Base-by-base conservation (phyloP, 1,140 invertebrate species). In the Lucilia sericata region DNA sequence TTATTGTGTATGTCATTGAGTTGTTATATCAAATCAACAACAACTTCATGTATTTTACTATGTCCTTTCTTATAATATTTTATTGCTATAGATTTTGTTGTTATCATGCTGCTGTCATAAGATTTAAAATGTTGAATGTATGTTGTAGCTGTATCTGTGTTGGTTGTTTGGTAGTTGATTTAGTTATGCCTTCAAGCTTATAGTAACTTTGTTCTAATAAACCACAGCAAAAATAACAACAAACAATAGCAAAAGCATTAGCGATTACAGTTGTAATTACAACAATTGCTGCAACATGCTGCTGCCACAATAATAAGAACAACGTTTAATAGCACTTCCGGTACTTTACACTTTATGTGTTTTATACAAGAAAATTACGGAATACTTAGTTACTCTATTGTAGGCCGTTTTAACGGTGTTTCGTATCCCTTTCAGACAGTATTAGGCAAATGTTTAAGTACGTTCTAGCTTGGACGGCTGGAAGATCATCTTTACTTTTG, bases 241-340 rank as follows among this genome's bases (percentile, higher is more conserved):
- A 70, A 60, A 60, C 65, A 78, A 42, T 17, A 80, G n/a, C 36
- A 80, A 19, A 9, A 42, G n/a, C 75, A 8, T 14, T 7, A 76
- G n/a, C 75, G 47, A 78, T 19, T 42, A 25, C 42, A 80, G 19
- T 21, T 34, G 42, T 25, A 47, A 47, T 36, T 42, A 19, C 75
- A 19, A 78, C 47, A 47, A n/a, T 7, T 10, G 9, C 17, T 13
- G 25, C 9, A 78, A 19, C 17, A 30, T 8, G 36, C 51, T 55
- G 17, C 51, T 17, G 51, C 51, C 12, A 78, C 75, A 42, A 47
- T 47, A 78, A 78, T 49, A 51, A 51, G 76, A 49, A 80, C 65
- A 80, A 80, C 42, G 34, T 80, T 80, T 80, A 80, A 80, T 80
- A 51, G 76, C 42, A 80, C 42, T 80, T 80, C 76, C 76, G 76